phyloP scores from a whole-genome alignment of 1,140 invertebrate genomes.

The Neoseiulus cucumeris region DNA sequence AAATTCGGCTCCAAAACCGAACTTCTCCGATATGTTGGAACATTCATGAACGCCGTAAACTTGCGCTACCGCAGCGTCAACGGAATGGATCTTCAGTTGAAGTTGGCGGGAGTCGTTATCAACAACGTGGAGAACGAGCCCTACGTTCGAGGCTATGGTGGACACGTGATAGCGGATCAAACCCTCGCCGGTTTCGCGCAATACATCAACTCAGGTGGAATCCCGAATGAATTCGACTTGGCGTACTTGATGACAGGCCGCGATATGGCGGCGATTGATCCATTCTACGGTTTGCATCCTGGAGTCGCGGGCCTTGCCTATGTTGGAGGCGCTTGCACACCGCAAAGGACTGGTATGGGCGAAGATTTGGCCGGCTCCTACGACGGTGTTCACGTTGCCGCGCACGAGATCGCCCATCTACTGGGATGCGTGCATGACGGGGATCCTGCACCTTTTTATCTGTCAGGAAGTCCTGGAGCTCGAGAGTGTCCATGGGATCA shows the following conservation, averaged over 20 bases:
- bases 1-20: background rate
- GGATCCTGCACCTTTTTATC: background rate
- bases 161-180: background rate
- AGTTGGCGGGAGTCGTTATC: slow-evolving; percentile 1
- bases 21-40: background rate
- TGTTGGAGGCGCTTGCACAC: background rate
- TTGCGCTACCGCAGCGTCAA: background rate
- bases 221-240: background rate
- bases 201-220: slow-evolving; percentile 6
- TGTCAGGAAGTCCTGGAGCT: slow-evolving; percentile 10
- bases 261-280: background rate
- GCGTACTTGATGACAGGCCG: background rate
- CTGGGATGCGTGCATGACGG: slow-evolving; percentile 21
- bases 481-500: slow-evolving; percentile 16
- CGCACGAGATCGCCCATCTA: slow-evolving; percentile 21
- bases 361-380: slow-evolving; percentile 20
- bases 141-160: background rate
- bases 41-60: slow-evolving; percentile 4
- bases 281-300: slow-evolving; percentile 5
- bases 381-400: slow-evolving; percentile 18
- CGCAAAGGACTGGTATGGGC: background rate
- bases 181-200: slow-evolving; percentile 5
- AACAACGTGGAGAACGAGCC: background rate
- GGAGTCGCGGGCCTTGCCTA: background rate
- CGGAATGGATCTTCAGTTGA: background rate